A percentile compares a stretch with the other conserved stretches of the same genome.
phyloP scores from a whole-genome alignment of 2,888 invertebrate genomes.

The Merodon equestris region DNA sequence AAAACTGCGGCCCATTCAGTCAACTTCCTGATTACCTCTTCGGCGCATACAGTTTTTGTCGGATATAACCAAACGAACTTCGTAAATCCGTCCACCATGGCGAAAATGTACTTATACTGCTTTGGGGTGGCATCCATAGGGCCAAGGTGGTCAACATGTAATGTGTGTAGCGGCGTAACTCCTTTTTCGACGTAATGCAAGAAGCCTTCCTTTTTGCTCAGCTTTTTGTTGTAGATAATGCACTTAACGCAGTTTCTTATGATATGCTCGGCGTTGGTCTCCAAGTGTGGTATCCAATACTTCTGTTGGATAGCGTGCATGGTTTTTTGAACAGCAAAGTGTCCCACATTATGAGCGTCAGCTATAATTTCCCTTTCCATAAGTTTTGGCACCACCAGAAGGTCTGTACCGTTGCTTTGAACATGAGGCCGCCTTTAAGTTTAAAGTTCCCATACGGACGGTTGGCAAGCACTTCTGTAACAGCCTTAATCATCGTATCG shows the following conservation, averaged over 20 bases:
- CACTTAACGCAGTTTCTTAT: conserved; percentile 60
- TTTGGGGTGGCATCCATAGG: conserved; percentile 68
- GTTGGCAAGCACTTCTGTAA: conserved; percentile 38
- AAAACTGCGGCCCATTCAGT: background rate
- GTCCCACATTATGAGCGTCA: conserved; percentile 42
- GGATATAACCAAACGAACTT: conserved; percentile 51
- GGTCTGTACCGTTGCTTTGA: conserved; percentile 33
- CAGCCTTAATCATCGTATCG: conserved; percentile 40
- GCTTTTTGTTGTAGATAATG: conserved; percentile 61
- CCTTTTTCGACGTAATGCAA: conserved; percentile 70
- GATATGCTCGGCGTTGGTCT: conserved; percentile 34
- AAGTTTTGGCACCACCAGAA: conserved; percentile 44
- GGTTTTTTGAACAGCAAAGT: conserved; percentile 27
- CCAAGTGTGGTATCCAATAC: conserved; percentile 57
- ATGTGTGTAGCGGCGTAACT: conserved; percentile 71
- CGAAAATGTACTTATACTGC: conserved; percentile 46
- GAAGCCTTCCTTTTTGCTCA: conserved; percentile 69
- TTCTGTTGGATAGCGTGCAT: conserved; percentile 25
- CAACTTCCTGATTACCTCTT: background rate
- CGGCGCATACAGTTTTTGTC: conserved; percentile 6
- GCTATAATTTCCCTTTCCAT: conserved; percentile 52
- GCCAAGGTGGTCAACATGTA: conserved; percentile 69
- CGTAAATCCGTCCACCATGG: conserved; percentile 40
- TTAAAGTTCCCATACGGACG: conserved; percentile 37
- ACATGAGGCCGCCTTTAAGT: conserved; percentile 33